Evolutionary conservation across 1,140 invertebrate genomes (phyloP), one percentile per base, ranked within the genome.

Genomic region (Polypedilum pembai): DNA sequence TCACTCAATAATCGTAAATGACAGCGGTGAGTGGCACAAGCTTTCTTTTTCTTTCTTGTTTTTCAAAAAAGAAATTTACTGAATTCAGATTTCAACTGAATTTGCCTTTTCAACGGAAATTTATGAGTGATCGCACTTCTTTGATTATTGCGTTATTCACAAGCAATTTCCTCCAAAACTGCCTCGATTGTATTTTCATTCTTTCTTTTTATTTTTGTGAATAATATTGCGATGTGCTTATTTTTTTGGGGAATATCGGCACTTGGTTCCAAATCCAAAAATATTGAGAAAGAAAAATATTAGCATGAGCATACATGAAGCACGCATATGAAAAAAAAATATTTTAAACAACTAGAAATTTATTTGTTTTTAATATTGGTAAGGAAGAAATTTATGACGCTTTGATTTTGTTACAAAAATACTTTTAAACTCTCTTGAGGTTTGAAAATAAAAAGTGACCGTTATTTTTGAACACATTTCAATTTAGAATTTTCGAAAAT

Each of bases 221-320:
- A 56, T n/a, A 56, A 56, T n/a, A 12, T 56, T 56, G 12, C n/a
- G 12, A 15, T 56, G 12, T n/a, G 15, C n/a, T 56, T 56, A n/a
- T n/a, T 56, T n/a, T n/a, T 56, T 56, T 56, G 12, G 65, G 65
- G 65, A 69, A 69, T 69, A 69, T 69, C 65, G 65, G 65, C 65
- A 21, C 17, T 69, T 69, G 65, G 65, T 21, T 69, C 65, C 65
- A 18, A 69, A 20, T 20, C n/a, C n/a, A 20, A 18, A 1, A 69
- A 69, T 18, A 56, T 56, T 56, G n/a, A n/a, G 5, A 33, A 33
- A 33, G 5, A 33, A 33, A 33, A 33, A 33, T 3, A 33, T 33
- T 33, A 33, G 12, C 12, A 56, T 56, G 24, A 56, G 45, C 45
- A 56, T 56, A 56, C n/a, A 56, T 56, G 45, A 56, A 15, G 45